Base-by-base conservation (phyloP, 2,888 invertebrate species). In the Creontiades dilutus region DNA sequence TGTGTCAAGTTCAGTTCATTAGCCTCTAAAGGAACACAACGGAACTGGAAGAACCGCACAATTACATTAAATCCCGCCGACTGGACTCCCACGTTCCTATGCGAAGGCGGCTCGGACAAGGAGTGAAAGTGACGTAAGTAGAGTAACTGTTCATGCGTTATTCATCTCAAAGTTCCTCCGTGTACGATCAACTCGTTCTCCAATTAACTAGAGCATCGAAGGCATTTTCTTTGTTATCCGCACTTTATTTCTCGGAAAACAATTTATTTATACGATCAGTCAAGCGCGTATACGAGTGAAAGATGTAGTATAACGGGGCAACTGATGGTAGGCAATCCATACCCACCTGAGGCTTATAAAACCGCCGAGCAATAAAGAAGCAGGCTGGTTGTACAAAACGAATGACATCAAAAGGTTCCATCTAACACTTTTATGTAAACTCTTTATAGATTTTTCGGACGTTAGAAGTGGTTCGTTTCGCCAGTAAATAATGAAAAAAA, bases 101-200 rank as follows among this genome's bases (percentile, higher is more conserved):
- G 52, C 13, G 52, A 16, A 52, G 52, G 52, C 11, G 13, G 52
- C 16, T 16, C 52, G 14, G 46, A 28, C 80, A 37, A 80, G 80
- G 80, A 46, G 80, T n/a, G 80, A 80, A 37, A 80, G 80, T 80
- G 80, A 80, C 80, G 80, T 80, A 80, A 80, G 28, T 80, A 37
- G 80, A 46, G 80, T 80, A n/a, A 52, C 80, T 23, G 76, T 76
- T 80, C 80, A 80, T 80, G 80, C 14, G 80, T 80, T 80, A 80
- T 80, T 80, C 80, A 80, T 80, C 27, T 19, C 52, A 1, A 3
- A 52, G n/a, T n/a, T 52, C 52, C 52, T 16, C 52, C 52, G 16
- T 52, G 52, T 52, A 52, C 52, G 52, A 52, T 13, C 52, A 2
- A 52, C 52, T 16, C 52, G 52, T 14, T 52, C 52, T 7, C 52